Evolutionary conservation across 2,888 invertebrate genomes (phyloP).

Genomic region (Steinernema carpocapsae): DNA sequence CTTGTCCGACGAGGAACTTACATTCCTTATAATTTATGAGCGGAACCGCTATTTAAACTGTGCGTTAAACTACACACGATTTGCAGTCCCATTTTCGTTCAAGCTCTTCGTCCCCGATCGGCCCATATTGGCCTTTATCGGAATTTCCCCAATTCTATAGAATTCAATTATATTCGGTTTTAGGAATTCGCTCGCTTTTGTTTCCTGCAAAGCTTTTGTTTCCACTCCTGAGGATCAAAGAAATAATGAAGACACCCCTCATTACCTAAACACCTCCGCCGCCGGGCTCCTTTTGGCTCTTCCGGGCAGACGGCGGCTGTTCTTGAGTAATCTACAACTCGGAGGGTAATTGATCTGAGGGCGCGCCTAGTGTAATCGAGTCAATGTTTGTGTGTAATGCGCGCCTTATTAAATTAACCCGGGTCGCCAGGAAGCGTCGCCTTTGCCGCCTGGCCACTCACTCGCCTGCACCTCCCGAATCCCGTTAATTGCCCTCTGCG

Average conservation of each 20-base stretch:
- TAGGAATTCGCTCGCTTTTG: too few species aligned
- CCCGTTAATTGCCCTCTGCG: conserved; percentile 9
- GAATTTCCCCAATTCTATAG: too few species aligned
- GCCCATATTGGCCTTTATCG: too few species aligned
- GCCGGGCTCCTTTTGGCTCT: neutral
- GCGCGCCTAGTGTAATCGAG: neutral
- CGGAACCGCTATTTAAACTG: too few species aligned
- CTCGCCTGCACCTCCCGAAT: conserved; percentile 4
- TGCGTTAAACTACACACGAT: too few species aligned
- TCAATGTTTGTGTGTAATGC: conserved; percentile 12
- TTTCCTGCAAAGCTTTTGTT: too few species aligned
- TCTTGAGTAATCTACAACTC: neutral
- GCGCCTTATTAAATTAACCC: neutral
- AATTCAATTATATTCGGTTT: too few species aligned
- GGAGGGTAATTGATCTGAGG: neutral
- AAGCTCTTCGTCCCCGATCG: too few species aligned
- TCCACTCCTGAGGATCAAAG: neutral
- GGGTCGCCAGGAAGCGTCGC: neutral
- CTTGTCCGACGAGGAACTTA: too few species aligned
- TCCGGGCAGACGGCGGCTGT: neutral
- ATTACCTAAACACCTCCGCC: neutral
- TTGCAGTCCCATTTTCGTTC: too few species aligned
- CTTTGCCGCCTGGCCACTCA: neutral
- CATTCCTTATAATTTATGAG: too few species aligned
- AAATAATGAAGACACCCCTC: neutral